These are phyloP conservation scores for Patiria miniata DNA, from an alignment of 35 echinoderm and acorn worm species.

Conservation along the genomic window DNA sequence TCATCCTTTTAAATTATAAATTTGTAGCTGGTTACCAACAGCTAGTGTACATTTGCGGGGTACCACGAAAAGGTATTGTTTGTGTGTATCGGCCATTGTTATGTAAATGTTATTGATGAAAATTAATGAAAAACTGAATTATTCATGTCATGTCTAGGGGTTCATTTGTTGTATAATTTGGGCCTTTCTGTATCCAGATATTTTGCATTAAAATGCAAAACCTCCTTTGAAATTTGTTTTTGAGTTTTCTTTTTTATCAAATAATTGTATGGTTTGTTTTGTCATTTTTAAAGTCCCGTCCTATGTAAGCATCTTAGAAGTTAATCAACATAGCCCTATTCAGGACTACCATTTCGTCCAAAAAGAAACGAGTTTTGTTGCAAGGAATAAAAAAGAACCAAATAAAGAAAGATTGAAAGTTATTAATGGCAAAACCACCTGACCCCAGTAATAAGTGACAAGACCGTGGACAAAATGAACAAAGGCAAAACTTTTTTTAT, in stretches of 20 bases:
- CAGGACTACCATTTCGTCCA: too few species aligned
- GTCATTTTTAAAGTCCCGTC: too few species aligned
- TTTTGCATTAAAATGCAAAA: conserved; percentile 29
- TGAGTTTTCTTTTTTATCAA: neutral
- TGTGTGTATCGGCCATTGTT: conserved; percentile 21
- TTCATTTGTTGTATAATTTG: conserved; percentile 24
- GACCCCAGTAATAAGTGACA: too few species aligned
- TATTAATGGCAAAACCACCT: too few species aligned
- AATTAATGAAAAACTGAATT: neutral
- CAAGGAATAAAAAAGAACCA: too few species aligned
- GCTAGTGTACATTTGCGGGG: conserved; percentile 1
- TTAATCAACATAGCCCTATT: too few species aligned
- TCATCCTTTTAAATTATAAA: neutral
- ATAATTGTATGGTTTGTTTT: too few species aligned
- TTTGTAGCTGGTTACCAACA: neutral
- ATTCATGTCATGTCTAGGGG: conserved; percentile 12
- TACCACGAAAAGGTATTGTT: conserved; percentile 5
- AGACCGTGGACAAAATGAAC: too few species aligned
- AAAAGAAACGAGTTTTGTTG: too few species aligned
- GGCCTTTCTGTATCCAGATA: conserved; percentile 18
- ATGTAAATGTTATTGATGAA: conserved; percentile 22
- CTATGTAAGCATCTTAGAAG: too few species aligned
- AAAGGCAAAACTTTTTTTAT: too few species aligned
- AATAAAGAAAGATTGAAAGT: too few species aligned
- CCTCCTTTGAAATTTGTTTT: conserved; percentile 1